Conservation (phyloP, 1,140 invertebrate species). For the Drosophila serrata region DNA sequence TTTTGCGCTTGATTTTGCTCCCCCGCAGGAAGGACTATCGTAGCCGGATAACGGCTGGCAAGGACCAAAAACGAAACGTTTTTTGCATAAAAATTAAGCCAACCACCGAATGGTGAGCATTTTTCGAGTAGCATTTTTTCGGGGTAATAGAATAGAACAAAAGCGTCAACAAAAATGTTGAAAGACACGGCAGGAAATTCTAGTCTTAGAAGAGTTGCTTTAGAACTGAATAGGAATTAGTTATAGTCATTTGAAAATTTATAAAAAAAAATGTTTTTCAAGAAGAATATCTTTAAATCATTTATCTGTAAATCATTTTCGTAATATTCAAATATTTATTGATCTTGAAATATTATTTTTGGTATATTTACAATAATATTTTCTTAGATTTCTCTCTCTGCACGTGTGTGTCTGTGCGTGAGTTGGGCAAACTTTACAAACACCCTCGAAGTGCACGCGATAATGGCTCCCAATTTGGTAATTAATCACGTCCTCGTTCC, state of each 20-base stretch:
- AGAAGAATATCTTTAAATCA: not conserved
- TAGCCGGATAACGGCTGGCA: conserved; percentile 14
- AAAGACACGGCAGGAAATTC: conserved; percentile 52
- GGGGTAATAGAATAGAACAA: conserved; percentile 72
- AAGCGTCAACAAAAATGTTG: conserved; percentile 68
- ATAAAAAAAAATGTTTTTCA: not conserved
- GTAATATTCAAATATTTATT: not conserved
- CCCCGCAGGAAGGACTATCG: conserved; percentile 32
- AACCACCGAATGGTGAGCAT: conserved; percentile 11
- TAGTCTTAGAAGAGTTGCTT: not conserved
- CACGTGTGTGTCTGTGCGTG: conserved; percentile 50
- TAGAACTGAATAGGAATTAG: not conserved
- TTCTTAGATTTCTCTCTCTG: not conserved
- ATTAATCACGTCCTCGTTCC: conserved; percentile 76
- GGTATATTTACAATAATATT: not conserved
- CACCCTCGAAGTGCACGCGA: conserved; percentile 75
- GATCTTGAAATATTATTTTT: not conserved
- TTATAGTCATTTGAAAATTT: not conserved
- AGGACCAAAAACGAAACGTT: conserved; percentile 54
- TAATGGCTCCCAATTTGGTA: conserved; percentile 79
- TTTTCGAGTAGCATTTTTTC: conserved; percentile 14
- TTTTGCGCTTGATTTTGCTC: conserved; percentile 73
- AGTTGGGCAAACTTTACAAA: conserved; percentile 65
- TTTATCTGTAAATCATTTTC: not conserved
- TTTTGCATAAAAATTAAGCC: conserved; percentile 73